These are phyloP conservation scores for Balaenoptera acutorostrata DNA, from an alignment of 2,113 vertebrate genomes.

Conservation along the genomic window DNA sequence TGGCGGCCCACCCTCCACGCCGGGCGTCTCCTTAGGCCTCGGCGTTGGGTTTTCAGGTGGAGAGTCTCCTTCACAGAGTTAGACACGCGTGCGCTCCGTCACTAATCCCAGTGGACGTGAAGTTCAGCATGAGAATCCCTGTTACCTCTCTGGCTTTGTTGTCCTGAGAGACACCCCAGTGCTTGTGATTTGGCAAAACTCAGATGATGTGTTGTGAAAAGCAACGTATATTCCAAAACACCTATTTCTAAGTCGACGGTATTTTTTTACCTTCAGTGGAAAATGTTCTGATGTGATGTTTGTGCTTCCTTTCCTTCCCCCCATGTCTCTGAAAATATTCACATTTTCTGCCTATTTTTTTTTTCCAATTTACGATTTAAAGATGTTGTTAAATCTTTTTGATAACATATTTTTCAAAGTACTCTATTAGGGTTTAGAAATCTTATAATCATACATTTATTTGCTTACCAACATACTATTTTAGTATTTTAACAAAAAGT, in stretches of 20 bases:
- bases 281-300: not conserved
- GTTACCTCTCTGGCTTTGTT: not conserved
- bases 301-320: not conserved
- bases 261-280: not conserved
- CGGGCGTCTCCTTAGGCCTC: rapidly evolving
- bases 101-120: not conserved
- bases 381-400: not conserved
- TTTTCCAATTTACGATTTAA: not conserved
- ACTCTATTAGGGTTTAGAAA: not conserved
- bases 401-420: not conserved
- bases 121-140: not conserved
- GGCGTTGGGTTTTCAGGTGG: not conserved
- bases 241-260: conserved; percentile 12
- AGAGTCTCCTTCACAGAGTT: no score
- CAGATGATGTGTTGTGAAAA: not conserved
- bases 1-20: not conserved
- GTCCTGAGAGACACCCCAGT: not conserved
- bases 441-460: not conserved
- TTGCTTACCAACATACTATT: not conserved
- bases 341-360: not conserved
- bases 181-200: conserved; percentile 49
- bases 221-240: not conserved
- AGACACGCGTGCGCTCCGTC: no score
- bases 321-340: not conserved
- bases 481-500: conserved; percentile 2